phyloP scores from a whole-genome alignment of 2,888 invertebrate species.

The Ophion obscuratus region DNA sequence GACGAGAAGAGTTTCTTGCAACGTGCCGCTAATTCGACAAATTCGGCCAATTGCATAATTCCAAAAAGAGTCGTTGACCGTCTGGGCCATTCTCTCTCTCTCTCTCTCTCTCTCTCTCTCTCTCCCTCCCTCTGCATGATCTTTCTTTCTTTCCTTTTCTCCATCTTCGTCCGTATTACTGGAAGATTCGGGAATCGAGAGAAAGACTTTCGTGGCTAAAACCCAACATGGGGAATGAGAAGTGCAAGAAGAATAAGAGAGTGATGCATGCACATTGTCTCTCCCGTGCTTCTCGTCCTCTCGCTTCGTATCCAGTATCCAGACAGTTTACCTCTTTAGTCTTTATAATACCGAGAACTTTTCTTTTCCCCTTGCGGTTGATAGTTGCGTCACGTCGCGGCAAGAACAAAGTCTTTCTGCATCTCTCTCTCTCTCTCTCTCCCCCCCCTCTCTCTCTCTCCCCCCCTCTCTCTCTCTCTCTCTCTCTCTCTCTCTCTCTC shows the following conservation, averaged over 20 bases:
- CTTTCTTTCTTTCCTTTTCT: constrained; percentile 24
- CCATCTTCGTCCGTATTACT: constrained; percentile 21
- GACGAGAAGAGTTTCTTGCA: constrained; percentile 58
- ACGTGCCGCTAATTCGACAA: constrained; percentile 79
- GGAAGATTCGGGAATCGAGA: constrained; percentile 49
- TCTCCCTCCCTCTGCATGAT: constrained; percentile 26
- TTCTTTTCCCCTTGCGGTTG: constrained; percentile 75
- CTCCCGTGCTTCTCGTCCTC: constrained; percentile 10
- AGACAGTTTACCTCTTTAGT: constrained; percentile 59
- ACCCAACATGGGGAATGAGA: constrained; percentile 32
- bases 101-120: constrained; percentile 38
- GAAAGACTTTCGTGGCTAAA: constrained; percentile 43
- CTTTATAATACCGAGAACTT: constrained; percentile 80
- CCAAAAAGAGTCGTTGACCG: constrained; percentile 70
- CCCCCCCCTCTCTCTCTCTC: no score
- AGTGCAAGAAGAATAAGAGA: constrained; percentile 63
- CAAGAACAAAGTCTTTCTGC: constrained; percentile 81
- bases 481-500: neutral
- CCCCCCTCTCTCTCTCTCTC: no score
- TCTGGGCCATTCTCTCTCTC: constrained; percentile 59
- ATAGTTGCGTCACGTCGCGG: constrained; percentile 84
- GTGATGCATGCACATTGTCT: constrained; percentile 56
- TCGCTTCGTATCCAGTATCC: constrained; percentile 53
- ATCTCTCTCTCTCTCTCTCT: neutral
- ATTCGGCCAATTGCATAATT: constrained; percentile 83